A percentile compares a stretch with the other conserved stretches of the same genome.
Conservation (phyloP, 2,888 invertebrate species). For the Taphrorychus bicolor region DNA sequence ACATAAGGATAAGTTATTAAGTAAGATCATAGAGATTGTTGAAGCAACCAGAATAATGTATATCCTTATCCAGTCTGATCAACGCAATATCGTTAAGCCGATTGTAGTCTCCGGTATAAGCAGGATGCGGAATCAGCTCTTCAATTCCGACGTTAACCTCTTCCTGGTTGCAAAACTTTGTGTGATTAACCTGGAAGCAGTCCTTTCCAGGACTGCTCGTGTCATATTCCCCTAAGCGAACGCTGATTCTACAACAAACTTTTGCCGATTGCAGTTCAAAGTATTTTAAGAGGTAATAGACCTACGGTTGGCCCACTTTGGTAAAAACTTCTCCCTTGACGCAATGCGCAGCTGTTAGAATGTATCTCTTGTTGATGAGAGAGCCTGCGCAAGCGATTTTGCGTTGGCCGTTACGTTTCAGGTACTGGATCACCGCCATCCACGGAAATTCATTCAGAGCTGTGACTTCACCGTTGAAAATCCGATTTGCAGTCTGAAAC, state of each 20-base stretch:
- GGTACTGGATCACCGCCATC: conserved; percentile 62
- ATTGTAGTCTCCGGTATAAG: conserved; percentile 46
- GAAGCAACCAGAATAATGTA: conserved; percentile 59
- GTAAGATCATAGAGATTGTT: neutral
- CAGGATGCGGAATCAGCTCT: conserved; percentile 46
- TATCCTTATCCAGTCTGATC: conserved; percentile 60
- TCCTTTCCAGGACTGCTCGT: conserved; percentile 55
- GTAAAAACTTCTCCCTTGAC: conserved; percentile 57
- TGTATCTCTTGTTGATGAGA: conserved; percentile 63
- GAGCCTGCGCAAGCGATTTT: conserved; percentile 62
- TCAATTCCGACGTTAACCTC: conserved; percentile 52
- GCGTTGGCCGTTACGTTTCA: conserved; percentile 39
- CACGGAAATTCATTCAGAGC: conserved; percentile 63
- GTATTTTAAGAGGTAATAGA: conserved; percentile 27
- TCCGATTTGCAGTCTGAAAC: conserved; percentile 47
- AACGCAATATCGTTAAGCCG: conserved; percentile 59
- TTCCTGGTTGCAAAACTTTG: conserved; percentile 47
- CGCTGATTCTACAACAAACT: conserved; percentile 49
- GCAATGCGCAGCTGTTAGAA: conserved; percentile 66
- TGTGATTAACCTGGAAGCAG: conserved; percentile 52
- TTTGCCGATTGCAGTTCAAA: neutral
- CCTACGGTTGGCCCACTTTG: conserved; percentile 60
- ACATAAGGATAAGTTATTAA: conserved; percentile 19
- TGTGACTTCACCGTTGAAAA: conserved; percentile 57
- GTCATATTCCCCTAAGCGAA: conserved; percentile 63